Evolutionary conservation across 2,888 invertebrate genomes (phyloP), one percentile per base, ranked within the genome.

Genomic region (Acrocyrtus sp.): DNA sequence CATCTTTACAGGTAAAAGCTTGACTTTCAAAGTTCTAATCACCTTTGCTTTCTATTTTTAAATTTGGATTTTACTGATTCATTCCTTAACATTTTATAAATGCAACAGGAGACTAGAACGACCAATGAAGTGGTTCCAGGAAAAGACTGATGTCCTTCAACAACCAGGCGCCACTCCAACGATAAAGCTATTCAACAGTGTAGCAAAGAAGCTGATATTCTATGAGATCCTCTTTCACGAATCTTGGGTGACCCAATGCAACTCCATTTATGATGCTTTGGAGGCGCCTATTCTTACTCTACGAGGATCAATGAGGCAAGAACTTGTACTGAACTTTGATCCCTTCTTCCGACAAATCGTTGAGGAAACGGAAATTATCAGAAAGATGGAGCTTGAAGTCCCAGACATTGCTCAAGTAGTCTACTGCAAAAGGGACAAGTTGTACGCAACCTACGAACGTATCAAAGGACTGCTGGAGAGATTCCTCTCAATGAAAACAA

Each of bases 171-270:
- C 90, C 4, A 92, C 91, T 83, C 88, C 89, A 62, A 90, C 90
- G 58, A 90, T 92, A 57, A 91, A 91, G 81, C 86, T 91, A 60
- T 94, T 90, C 83, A 95, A 95, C 82, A 90, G 91, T 1, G 87
- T 95, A 84, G 88, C 90, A 29, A 89, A 90, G 72, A 92, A 94
- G 2, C 90, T 95, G 75, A 88, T 92, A 17, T 92, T 94, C 82
- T 95, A 91, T 82, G 94, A 95, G 84, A 87, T 92, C 81, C 89
- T 93, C 70, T 92, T 93, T 83, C 93, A 95, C 82, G 88, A 88
- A 78, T 92, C 92, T 10, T 80, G 78, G 77, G 60, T 77, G 57
- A 78, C 76, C 19, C 76, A 77, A 34, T 67, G 76, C n/a, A 74
- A 74, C 48, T 72, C 74, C 10, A 73, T 80, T 19, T 80, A 78